Evolutionary conservation across 1,140 invertebrate genomes (phyloP).

Genomic region (Dreissena rostriformis): DNA sequence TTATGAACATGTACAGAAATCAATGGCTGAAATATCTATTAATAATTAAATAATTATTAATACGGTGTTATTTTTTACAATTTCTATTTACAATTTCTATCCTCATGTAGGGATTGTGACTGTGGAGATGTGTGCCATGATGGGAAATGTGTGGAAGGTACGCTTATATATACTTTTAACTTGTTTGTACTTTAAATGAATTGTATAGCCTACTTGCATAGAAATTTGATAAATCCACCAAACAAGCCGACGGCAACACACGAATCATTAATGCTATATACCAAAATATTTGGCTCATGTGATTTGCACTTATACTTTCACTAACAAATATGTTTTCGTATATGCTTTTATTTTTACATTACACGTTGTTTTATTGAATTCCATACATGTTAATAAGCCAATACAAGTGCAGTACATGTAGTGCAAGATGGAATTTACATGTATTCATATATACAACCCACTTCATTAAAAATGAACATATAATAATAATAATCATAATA

Average conservation of each 20-base stretch:
- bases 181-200: background rate
- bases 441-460: too few relatives aligned
- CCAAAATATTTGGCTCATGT: background rate
- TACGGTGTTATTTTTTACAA: background rate
- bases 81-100: background rate
- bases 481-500: too few relatives aligned
- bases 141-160: constrained; percentile 13
- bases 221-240: background rate
- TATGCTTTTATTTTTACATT: too few relatives aligned
- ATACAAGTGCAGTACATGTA: too few relatives aligned
- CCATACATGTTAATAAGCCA: too few relatives aligned
- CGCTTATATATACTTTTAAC: background rate
- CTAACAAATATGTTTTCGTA: background rate
- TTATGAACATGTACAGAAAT: background rate
- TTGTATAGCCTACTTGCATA: background rate
- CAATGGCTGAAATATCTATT: background rate
- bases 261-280: background rate
- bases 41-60: background rate
- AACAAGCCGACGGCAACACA: background rate
- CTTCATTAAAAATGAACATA: too few relatives aligned
- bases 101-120: constrained; percentile 5
- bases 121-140: constrained; percentile 17
- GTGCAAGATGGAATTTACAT: too few relatives aligned
- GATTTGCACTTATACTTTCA: background rate
- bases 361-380: too few relatives aligned